Conservation (phyloP, 2,797 vertebrate genomes). For the Cossypha polioptera region DNA sequence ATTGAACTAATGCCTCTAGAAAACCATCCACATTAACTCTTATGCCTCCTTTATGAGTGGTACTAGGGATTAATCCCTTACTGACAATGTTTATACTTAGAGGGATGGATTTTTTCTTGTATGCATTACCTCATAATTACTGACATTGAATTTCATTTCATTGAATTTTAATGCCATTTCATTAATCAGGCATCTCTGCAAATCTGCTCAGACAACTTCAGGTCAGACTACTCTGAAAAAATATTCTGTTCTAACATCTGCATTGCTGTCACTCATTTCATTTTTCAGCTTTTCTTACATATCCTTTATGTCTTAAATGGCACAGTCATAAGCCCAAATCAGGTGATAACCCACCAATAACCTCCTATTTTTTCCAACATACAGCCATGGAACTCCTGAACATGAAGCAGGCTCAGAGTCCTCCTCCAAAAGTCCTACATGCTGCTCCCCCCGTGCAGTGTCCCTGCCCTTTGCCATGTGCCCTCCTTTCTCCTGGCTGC, state of each 20-base stretch:
- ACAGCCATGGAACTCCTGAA: neutral
- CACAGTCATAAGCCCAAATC: neutral
- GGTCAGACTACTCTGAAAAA: neutral
- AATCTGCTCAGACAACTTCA: neutral
- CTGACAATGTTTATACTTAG: neutral
- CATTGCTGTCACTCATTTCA: neutral
- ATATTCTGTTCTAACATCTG: neutral
- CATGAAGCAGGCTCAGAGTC: neutral
- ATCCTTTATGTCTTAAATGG: neutral
- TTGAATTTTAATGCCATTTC: neutral
- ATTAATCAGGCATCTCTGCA: neutral
- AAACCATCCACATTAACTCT: neutral
- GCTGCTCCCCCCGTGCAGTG: rapidly evolving
- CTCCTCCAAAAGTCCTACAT: neutral
- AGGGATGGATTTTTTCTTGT: neutral
- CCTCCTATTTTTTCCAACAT: neutral
- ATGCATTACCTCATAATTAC: neutral
- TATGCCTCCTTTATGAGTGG: neutral
- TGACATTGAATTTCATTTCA: neutral
- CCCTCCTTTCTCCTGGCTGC: neutral
- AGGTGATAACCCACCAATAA: neutral
- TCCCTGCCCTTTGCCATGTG: neutral
- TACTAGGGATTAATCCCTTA: neutral
- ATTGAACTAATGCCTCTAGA: neutral
- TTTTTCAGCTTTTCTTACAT: neutral